phyloP scores from a whole-genome alignment of 2,113 vertebrate species.

The Brevimyrus niger region DNA sequence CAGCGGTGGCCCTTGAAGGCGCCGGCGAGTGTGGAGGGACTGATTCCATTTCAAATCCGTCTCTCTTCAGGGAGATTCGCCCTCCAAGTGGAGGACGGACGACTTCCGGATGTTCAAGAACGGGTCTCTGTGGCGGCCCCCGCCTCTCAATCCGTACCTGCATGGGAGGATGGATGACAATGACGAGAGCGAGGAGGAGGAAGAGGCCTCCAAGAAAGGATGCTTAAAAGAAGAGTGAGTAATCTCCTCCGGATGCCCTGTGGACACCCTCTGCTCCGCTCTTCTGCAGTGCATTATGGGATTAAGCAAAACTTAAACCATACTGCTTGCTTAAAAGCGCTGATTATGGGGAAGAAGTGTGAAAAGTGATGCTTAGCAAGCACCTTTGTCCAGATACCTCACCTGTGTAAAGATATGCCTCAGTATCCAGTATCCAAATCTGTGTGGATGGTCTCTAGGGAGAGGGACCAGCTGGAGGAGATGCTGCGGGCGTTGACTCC shows the following conservation, averaged over 20 bases:
- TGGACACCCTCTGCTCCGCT: not conserved
- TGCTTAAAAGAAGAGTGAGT: slow-evolving; percentile 93
- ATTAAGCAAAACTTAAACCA: not conserved
- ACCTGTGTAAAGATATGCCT: not conserved
- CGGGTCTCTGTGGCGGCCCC: slow-evolving; percentile 92
- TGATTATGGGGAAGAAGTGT: not conserved
- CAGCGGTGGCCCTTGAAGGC: not conserved
- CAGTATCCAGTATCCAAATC: not conserved
- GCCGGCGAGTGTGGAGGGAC: not conserved
- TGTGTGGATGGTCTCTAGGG: slow-evolving; percentile 53
- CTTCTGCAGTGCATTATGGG: not conserved
- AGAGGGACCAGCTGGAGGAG: slow-evolving; percentile 94
- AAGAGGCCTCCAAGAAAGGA: slow-evolving; percentile 86
- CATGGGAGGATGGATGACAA: slow-evolving; percentile 91
- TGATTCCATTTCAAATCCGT: not conserved
- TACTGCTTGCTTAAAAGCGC: not conserved
- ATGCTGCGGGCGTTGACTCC: slow-evolving; percentile 84
- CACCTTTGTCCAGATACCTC: not conserved
- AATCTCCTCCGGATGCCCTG: not conserved
- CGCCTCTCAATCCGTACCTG: slow-evolving; percentile 89
- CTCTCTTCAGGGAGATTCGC: slow-evolving; percentile 78
- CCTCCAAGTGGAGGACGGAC: slow-evolving; percentile 91
- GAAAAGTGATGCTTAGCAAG: not conserved
- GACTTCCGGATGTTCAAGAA: slow-evolving; percentile 98
- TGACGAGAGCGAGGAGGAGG: slow-evolving; percentile 80